A percentile compares a stretch with the other conserved stretches of the same genome.
Conservation (phyloP, 2,797 vertebrate species). For the Hephaestus fuliginosus region DNA sequence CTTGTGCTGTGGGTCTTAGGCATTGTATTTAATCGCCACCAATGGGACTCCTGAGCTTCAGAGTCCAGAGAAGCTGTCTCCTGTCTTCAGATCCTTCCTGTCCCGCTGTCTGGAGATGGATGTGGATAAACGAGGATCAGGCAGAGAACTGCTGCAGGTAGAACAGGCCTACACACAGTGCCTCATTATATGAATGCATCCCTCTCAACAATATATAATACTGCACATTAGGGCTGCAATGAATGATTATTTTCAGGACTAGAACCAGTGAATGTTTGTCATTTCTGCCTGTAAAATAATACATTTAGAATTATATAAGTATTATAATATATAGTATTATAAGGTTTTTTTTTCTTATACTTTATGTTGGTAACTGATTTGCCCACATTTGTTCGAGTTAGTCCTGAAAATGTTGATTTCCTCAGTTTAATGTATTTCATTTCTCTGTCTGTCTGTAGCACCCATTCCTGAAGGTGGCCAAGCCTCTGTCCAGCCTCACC, state of each 20-base stretch:
- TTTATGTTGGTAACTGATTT: neutral
- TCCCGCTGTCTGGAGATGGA: slow-evolving; percentile 98
- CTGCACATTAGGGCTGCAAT: neutral
- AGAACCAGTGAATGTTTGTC: neutral
- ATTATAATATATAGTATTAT: too few relatives aligned
- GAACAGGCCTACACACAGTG: slow-evolving; percentile 2
- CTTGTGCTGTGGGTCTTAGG: slow-evolving; percentile 78
- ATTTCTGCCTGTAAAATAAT: neutral
- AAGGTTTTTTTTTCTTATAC: neutral
- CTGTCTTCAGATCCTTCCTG: slow-evolving; percentile 95
- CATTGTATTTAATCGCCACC: slow-evolving; percentile 98
- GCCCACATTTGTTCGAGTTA: neutral
- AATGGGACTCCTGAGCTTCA: slow-evolving; percentile 98
- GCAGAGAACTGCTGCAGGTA: slow-evolving; percentile 96
- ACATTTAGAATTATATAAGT: neutral
- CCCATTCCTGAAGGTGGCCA: slow-evolving; percentile 97
- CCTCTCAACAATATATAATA: neutral
- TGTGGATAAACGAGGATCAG: slow-evolving; percentile 96
- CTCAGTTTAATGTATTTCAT: neutral
- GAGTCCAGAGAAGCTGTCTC: slow-evolving; percentile 96
- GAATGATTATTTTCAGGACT: neutral
- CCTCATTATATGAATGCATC: neutral
- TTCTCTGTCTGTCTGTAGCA: slow-evolving; percentile 84
- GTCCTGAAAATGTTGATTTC: neutral
- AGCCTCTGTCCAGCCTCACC: slow-evolving; percentile 97